phyloP scores from a whole-genome alignment of 2,797 vertebrate species.

The Anolis apletophallus region DNA sequence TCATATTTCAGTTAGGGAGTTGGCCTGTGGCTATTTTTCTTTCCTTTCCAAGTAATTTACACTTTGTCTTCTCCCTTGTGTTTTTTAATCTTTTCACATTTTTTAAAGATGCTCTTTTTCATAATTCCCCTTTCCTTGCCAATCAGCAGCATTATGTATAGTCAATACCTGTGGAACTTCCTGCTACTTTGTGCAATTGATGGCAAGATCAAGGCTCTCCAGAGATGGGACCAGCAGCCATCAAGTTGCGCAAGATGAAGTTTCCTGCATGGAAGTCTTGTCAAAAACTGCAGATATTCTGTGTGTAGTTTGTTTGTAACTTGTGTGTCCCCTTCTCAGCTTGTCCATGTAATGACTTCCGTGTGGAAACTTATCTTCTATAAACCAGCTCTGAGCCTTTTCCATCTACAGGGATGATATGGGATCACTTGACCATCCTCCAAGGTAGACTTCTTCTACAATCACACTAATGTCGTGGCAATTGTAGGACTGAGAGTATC shows the following conservation, averaged over 20 bases:
- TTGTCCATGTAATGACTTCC: background rate
- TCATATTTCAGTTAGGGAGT: background rate
- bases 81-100: background rate
- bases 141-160: background rate
- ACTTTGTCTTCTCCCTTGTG: background rate
- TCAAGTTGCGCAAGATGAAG: background rate
- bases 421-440: background rate
- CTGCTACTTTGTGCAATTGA: background rate
- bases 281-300: constrained; percentile 8
- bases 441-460: background rate
- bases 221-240: background rate
- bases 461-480: background rate
- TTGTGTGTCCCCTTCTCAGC: background rate
- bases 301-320: background rate
- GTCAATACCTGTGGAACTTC: background rate
- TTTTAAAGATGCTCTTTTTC: background rate
- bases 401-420: background rate
- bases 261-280: constrained; percentile 10
- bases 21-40: background rate
- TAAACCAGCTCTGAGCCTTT: background rate
- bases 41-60: background rate
- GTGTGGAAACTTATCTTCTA: background rate
- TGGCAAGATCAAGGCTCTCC: background rate
- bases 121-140: background rate
- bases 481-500: background rate